Percentiles rank a stretch among this genome's conserved stretches.
Conservation (phyloP, 2,797 vertebrate species). For the Prionace glauca region DNA sequence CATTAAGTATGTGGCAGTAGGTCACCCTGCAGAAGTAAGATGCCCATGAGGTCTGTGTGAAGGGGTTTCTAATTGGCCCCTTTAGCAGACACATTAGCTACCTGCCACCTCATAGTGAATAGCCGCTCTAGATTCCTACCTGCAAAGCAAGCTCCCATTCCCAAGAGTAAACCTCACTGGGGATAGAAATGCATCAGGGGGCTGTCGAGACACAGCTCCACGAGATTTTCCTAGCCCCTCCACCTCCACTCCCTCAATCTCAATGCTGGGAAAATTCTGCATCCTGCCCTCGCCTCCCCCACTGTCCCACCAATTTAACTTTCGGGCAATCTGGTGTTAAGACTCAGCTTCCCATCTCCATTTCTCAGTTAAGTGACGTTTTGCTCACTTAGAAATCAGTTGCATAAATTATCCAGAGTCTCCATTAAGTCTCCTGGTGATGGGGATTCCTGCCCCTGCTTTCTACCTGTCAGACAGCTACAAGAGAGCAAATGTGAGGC, state of each 20-base stretch:
- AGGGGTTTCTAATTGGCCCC: not conserved
- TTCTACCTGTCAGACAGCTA: not conserved
- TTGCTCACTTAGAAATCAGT: not conserved
- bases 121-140: not conserved
- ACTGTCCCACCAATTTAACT: not conserved
- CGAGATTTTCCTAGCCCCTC: not conserved
- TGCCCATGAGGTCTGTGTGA: too few relatives aligned
- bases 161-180: too few relatives aligned
- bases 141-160: too few relatives aligned
- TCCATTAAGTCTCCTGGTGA: not conserved
- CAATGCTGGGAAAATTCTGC: not conserved
- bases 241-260: not conserved
- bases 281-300: not conserved
- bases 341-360: not conserved
- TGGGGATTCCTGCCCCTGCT: not conserved
- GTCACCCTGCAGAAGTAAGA: not conserved
- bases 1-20: not conserved
- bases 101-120: not conserved
- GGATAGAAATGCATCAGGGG: too few relatives aligned
- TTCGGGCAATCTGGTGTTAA: not conserved
- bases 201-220: not conserved
- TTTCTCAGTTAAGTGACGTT: not conserved
- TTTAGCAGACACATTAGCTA: not conserved
- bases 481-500: not conserved
- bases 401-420: not conserved